These are phyloP conservation scores for Ophiodon elongatus DNA, from an alignment of 2,113 vertebrate genomes.

Conservation along the genomic window DNA sequence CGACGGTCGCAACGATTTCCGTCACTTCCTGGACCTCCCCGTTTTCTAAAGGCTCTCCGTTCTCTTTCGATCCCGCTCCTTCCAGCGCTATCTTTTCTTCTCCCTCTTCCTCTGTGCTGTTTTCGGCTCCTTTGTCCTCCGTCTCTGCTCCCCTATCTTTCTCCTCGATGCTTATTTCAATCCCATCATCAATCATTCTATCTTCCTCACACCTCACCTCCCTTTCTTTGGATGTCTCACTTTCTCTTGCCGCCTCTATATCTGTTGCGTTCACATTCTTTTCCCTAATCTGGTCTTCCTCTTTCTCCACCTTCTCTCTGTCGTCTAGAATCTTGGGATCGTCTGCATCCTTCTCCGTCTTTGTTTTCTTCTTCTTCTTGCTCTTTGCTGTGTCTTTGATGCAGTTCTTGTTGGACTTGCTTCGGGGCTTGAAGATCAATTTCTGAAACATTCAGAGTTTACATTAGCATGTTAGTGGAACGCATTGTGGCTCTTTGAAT, in stretches of 20 bases:
- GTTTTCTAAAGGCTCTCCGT: conserved; percentile 40
- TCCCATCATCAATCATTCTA: conserved; percentile 37
- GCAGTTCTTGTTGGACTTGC: conserved; percentile 85
- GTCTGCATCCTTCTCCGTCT: conserved; percentile 69
- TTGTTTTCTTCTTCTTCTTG: conserved; percentile 78
- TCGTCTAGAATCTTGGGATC: conserved; percentile 71
- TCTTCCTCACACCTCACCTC: conserved; percentile 40
- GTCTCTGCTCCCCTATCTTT: conserved; percentile 36
- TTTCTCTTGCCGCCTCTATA: conserved; percentile 12
- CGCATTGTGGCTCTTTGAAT: conserved; percentile 27
- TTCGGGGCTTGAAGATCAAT: conserved; percentile 84
- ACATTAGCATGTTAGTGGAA: conserved; percentile 40
- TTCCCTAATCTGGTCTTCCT: conserved; percentile 42
- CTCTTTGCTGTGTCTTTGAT: conserved; percentile 80
- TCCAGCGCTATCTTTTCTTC: conserved; percentile 29
- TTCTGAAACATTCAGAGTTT: conserved; percentile 79
- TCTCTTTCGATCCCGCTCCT: conserved; percentile 38
- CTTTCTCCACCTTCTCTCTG: conserved; percentile 55
- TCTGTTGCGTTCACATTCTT: conserved; percentile 17
- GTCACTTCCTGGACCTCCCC: conserved; percentile 32
- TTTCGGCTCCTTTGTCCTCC: conserved; percentile 29
- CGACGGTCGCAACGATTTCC: conserved; percentile 29
- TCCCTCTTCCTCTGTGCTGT: conserved; percentile 19
- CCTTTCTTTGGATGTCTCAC: conserved; percentile 12
- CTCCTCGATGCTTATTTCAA: conserved; percentile 36